Evolutionary conservation across 2,797 vertebrate genomes (phyloP).

Genomic region (Pempheris klunzingeri): DNA sequence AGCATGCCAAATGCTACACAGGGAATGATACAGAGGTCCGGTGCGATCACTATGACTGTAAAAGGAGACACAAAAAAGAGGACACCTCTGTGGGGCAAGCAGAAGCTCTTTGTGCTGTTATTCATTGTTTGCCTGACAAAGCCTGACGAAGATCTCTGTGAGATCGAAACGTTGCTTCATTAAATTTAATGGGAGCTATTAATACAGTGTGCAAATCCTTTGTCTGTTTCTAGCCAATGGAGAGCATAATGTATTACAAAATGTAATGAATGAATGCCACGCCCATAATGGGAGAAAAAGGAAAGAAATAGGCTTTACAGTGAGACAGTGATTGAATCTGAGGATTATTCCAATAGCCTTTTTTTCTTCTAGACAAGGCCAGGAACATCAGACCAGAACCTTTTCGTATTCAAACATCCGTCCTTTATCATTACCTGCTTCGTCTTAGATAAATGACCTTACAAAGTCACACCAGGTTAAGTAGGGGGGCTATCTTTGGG

Average conservation of each 20-base stretch:
- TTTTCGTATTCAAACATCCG: constrained; percentile 55
- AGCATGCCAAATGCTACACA: neutral
- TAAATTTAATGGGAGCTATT: constrained; percentile 74
- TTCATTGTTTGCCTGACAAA: constrained; percentile 73
- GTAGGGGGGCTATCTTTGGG: constrained; percentile 16
- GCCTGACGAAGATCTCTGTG: constrained; percentile 53
- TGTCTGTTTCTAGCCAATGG: constrained; percentile 64
- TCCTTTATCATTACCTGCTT: constrained; percentile 60
- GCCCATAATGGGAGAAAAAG: constrained; percentile 56
- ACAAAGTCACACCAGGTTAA: constrained; percentile 55
- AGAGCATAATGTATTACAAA: constrained; percentile 65
- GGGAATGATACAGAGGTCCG: neutral
- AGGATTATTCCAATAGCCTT: constrained; percentile 59
- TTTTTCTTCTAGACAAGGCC: constrained; percentile 44
- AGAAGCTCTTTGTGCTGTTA: constrained; percentile 55
- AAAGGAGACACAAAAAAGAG: constrained; percentile 32
- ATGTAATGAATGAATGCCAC: constrained; percentile 66
- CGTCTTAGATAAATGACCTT: constrained; percentile 59
- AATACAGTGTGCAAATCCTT: constrained; percentile 67
- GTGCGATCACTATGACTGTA: constrained; percentile 29
- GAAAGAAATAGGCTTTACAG: constrained; percentile 53
- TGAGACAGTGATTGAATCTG: constrained; percentile 62
- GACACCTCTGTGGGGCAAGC: constrained; percentile 31
- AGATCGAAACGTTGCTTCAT: constrained; percentile 70
- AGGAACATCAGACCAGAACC: constrained; percentile 38